Conservation (phyloP, 2,797 vertebrate genomes). For the Anguilla pacifica region DNA sequence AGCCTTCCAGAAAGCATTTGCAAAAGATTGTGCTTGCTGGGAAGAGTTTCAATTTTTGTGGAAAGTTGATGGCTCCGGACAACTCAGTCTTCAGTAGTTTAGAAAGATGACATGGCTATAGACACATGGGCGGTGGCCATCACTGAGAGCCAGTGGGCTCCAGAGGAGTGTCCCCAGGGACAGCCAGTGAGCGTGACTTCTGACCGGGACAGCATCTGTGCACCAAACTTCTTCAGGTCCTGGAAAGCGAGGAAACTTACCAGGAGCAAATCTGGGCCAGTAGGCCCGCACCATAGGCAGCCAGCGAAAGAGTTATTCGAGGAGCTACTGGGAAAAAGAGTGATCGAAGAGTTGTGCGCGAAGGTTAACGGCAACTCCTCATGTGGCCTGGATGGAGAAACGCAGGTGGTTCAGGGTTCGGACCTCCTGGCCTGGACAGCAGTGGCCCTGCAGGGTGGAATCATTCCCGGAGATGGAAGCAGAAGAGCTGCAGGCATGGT, state of each 20-base stretch:
- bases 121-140: slow-evolving; percentile 61
- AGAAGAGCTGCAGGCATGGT: slow-evolving; percentile 39
- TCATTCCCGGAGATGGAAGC: slow-evolving; percentile 48
- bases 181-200: slow-evolving; percentile 40
- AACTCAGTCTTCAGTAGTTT: background rate
- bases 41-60: background rate
- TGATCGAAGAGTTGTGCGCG: slow-evolving; percentile 55
- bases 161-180: slow-evolving; percentile 64
- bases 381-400: slow-evolving; percentile 47
- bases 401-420: slow-evolving; percentile 51
- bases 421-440: slow-evolving; percentile 64
- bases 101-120: slow-evolving; percentile 49
- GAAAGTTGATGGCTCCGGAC: background rate
- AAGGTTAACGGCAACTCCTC: slow-evolving; percentile 44
- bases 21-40: background rate
- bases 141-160: slow-evolving; percentile 61
- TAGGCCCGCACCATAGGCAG: slow-evolving; percentile 50
- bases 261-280: slow-evolving; percentile 42
- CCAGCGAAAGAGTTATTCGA: slow-evolving; percentile 60
- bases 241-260: slow-evolving; percentile 53
- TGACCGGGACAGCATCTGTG: slow-evolving; percentile 48
- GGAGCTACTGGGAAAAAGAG: slow-evolving; percentile 59
- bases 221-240: slow-evolving; percentile 66
- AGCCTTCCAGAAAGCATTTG: slow-evolving; percentile 23
- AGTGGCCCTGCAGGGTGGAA: slow-evolving; percentile 59